Evolutionary conservation across 2,113 vertebrate species (phyloP).

Genomic region (Panthera leo): DNA sequence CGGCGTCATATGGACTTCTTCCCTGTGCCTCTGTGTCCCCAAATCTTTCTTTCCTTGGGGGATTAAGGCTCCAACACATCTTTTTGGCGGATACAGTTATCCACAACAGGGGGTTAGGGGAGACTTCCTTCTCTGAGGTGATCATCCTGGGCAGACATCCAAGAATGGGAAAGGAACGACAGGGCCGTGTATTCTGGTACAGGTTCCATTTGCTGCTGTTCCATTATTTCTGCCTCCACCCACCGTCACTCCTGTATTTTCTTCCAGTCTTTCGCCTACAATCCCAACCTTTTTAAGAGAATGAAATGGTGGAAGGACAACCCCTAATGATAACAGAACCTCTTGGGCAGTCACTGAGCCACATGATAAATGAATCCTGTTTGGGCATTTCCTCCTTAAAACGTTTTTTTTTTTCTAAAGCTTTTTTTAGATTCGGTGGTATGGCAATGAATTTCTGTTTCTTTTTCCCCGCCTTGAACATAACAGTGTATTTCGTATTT

Average conservation of each 20-base stretch:
- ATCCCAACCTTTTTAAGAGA: not conserved
- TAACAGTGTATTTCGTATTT: not conserved
- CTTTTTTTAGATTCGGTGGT: not conserved
- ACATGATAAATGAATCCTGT: not conserved
- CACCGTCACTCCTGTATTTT: not conserved
- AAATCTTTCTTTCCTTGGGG: not conserved
- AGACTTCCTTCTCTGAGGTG: not conserved
- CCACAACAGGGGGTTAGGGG: not conserved
- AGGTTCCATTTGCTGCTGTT: not conserved
- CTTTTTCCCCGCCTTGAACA: not conserved
- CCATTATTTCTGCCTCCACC: not conserved
- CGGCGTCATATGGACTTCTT: not conserved
- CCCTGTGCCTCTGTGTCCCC: not conserved
- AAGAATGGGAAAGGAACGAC: not conserved
- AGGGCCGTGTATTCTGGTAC: not conserved
- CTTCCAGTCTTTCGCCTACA: not conserved
- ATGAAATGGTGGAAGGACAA: not conserved
- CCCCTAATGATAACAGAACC: not conserved
- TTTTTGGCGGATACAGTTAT: not conserved
- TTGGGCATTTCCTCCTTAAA: not conserved
- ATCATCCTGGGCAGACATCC: not conserved
- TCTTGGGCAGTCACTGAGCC: not conserved
- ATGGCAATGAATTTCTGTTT: slow-evolving; percentile 22
- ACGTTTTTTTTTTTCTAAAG: slow-evolving; percentile 26
- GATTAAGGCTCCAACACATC: not conserved